Evolutionary conservation across 2,888 invertebrate genomes (phyloP), one percentile per base, ranked within the genome.

Genomic region (Hylaea fasciaria): DNA sequence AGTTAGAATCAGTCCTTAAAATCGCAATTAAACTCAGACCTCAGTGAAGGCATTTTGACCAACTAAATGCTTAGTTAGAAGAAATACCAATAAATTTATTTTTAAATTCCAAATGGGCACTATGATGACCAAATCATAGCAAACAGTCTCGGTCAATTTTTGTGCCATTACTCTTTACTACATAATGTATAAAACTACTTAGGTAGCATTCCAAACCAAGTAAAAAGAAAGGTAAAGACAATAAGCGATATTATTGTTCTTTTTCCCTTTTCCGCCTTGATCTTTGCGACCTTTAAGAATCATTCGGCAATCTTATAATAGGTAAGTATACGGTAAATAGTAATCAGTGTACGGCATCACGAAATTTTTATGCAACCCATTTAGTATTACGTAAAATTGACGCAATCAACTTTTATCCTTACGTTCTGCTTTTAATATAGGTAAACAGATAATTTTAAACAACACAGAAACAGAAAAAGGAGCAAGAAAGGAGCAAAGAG

Each of bases 401-500:
- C 48, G 44, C 59, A 59, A 59, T 58, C 41, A 48, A 53, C 53
- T 44, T 58, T 53, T 48, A 53, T 48, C n/a, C 47, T 35, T 40
- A 35, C 46, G 50, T 12, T 35, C 28, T 13, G 49, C 14, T 40
- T 32, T 29, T 22, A 16, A 40, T 2, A 14, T 44, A n/a, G n/a
- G n/a, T n/a, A 57, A 43, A 37, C 5, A 41, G 41, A 57, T 46
- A 39, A 46, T 46, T 57, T 45, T 39, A 40, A 50, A 57, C 50
- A 51, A 57, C 40, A 14, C 13, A 43, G 17, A 0, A 16, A 11
- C 22, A 22, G 5, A 22, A 22, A 22, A 22, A 22, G 2, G 3
- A 22, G 22, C 2, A 22, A 22, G 22, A 3, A 2, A 2, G 5
- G 5, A 2, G 22, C 22, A 22, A 22, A 2, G 5, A 2, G 22